A percentile compares a stretch with the other conserved stretches of the same genome.
Conservation (phyloP, 2,888 invertebrate species). For the Lomographa bimaculata region DNA sequence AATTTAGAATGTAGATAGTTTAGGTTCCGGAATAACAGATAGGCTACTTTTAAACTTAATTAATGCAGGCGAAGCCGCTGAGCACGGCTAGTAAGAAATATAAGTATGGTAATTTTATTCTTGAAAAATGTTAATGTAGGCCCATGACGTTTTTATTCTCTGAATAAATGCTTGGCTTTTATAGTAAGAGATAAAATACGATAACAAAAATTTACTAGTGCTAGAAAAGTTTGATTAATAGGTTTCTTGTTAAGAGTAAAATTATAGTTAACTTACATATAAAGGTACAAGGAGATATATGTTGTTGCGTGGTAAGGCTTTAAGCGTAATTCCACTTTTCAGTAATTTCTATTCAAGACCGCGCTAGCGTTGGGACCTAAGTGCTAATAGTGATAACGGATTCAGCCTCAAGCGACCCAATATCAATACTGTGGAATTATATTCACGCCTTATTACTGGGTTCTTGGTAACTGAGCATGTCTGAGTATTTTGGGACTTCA, state of each 20-base stretch:
- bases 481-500: background rate
- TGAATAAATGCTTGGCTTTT: too few relatives aligned
- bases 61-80: too few relatives aligned
- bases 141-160: too few relatives aligned
- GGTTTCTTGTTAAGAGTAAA: constrained; percentile 48
- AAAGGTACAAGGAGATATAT: constrained; percentile 15
- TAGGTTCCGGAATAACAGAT: too few relatives aligned
- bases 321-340: constrained; percentile 35
- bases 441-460: constrained; percentile 29
- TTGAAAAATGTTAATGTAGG: too few relatives aligned
- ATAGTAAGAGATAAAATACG: too few relatives aligned
- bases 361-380: constrained; percentile 53
- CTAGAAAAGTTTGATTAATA: too few relatives aligned
- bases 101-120: too few relatives aligned
- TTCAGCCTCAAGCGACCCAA: constrained; percentile 40
- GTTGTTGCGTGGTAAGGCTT: constrained; percentile 20
- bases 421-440: constrained; percentile 38
- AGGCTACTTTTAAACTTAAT: too few relatives aligned
- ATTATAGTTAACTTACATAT: constrained; percentile 56
- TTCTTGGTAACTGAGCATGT: constrained; percentile 16
- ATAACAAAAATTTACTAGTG: too few relatives aligned
- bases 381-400: constrained; percentile 66
- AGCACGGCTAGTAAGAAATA: too few relatives aligned
- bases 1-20: too few relatives aligned
- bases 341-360: constrained; percentile 66